Evolutionary conservation across 1,140 invertebrate genomes (phyloP).

Genomic region (Rhagoletis pomonella): DNA sequence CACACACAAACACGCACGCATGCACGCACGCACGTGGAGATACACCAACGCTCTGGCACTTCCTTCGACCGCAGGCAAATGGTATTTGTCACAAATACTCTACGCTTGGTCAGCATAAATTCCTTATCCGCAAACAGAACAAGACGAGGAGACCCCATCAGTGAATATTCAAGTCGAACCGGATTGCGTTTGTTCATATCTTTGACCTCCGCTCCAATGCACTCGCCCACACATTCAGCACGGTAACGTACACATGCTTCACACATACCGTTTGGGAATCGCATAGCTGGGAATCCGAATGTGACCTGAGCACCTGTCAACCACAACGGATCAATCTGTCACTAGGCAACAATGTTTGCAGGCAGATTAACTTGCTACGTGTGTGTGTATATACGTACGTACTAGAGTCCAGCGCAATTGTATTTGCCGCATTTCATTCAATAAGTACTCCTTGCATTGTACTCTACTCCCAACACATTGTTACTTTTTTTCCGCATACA

Average conservation of each 20-base stretch:
- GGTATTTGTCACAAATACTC: slow-evolving; percentile 43
- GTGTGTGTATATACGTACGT: too few relatives aligned
- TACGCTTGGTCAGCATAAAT: slow-evolving; percentile 18
- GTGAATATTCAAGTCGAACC: background rate
- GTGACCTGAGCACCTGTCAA: slow-evolving; percentile 11
- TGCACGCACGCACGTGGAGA: too few relatives aligned
- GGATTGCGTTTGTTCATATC: background rate
- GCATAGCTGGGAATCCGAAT: background rate
- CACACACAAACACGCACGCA: background rate
- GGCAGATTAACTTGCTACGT: background rate
- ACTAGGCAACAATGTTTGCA: slow-evolving; percentile 33
- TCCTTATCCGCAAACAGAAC: background rate
- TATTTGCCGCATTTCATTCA: too few relatives aligned
- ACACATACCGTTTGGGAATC: background rate
- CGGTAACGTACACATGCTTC: background rate
- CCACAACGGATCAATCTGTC: slow-evolving; percentile 39
- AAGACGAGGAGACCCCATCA: slow-evolving; percentile 4
- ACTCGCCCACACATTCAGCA: background rate
- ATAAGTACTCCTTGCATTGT: too few relatives aligned
- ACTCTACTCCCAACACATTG: too few relatives aligned
- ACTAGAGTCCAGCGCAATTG: too few relatives aligned
- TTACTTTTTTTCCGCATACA: too few relatives aligned
- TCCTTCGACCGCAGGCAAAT: slow-evolving; percentile 9
- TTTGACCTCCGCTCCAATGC: background rate
- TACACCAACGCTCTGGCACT: slow-evolving; percentile 31